Percentiles rank a stretch among this genome's conserved stretches.
Evolutionary conservation across 1,140 invertebrate species (phyloP).

Genomic region (Leguminivora glycinivorella): DNA sequence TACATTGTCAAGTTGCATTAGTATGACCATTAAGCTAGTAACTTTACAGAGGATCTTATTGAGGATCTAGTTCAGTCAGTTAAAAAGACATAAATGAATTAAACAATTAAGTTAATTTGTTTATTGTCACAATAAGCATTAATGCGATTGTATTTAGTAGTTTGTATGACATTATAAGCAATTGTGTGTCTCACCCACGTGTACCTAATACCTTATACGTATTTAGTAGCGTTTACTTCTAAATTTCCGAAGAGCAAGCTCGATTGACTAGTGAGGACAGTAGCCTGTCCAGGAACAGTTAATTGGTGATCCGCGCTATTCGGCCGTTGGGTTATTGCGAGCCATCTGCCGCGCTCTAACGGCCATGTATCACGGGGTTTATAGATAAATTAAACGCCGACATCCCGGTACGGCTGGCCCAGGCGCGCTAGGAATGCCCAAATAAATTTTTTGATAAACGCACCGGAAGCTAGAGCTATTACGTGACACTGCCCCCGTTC

Average conservation of each 20-base stretch:
- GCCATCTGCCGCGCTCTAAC: slow-evolving; percentile 25
- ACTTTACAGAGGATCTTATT: too few relatives aligned
- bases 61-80: too few relatives aligned
- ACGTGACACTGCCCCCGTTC: slow-evolving; percentile 69
- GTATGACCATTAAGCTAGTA: too few relatives aligned
- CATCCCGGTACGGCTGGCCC: slow-evolving; percentile 57
- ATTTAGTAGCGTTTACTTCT: neutral
- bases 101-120: too few relatives aligned
- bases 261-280: neutral
- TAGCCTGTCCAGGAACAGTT: neutral
- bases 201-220: too few relatives aligned
- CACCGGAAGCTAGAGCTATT: slow-evolving; percentile 71
- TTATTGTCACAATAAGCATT: too few relatives aligned
- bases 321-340: slow-evolving; percentile 8
- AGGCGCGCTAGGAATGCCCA: slow-evolving; percentile 67
- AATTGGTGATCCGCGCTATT: slow-evolving; percentile 3
- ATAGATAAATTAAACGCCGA: slow-evolving; percentile 77
- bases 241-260: neutral
- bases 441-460: slow-evolving; percentile 76
- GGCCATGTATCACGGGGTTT: slow-evolving; percentile 35
- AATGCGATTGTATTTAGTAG: too few relatives aligned
- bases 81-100: too few relatives aligned
- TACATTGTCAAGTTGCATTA: too few relatives aligned
- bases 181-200: too few relatives aligned
- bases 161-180: too few relatives aligned